Base-by-base conservation (phyloP, 1,140 invertebrate species). In the Pantala flavescens region DNA sequence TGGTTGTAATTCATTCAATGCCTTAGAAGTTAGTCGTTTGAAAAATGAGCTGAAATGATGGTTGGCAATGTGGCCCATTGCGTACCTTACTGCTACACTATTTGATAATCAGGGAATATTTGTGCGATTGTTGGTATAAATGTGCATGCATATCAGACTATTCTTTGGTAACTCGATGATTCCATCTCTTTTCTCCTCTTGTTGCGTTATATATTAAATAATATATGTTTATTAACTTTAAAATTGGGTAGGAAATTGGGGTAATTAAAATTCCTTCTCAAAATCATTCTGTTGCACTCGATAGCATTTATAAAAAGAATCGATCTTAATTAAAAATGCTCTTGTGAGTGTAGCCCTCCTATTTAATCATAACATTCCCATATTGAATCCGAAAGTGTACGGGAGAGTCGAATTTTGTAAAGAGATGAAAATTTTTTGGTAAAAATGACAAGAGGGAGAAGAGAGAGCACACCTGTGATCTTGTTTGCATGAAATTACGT, bases 31-130 rank as follows among this genome's bases (percentile, higher is more conserved):
- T 14, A 21, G 16, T 19, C 5, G 16, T 19, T 21, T 63, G 49
- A 63, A 63, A 19, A 19, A 19, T 63, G 12, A 63, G 49, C 49
- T 63, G 49, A 63, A 7, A 3, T 21, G 2, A 21, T 63, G 49
- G 49, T 63, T 63, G 49, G 49, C 49, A 63, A 63, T 63, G 49
- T 2, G 49, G 49, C 49, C 49, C 49, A 63, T 21, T 19, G 49
- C n/a, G 12, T 63, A 63, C 49, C 49, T 63, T 63, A 63, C 49
- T 63, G 49, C 49, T 63, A 63, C 49, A 63, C 49, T 63, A 21
- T 63, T 63, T 63, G 49, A 63, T 63, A 63, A 63, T 63, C 49
- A 63, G 49, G 49, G 49, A 63, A 63, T 63, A 63, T 63, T 63
- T 63, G 49, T 63, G 49, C 49, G 49, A 63, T 63, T 63, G 49